A percentile compares a stretch with the other conserved stretches of the same genome.
Conservation (phyloP, 35 echinoderm and acorn worm species). For the Patiria miniata region DNA sequence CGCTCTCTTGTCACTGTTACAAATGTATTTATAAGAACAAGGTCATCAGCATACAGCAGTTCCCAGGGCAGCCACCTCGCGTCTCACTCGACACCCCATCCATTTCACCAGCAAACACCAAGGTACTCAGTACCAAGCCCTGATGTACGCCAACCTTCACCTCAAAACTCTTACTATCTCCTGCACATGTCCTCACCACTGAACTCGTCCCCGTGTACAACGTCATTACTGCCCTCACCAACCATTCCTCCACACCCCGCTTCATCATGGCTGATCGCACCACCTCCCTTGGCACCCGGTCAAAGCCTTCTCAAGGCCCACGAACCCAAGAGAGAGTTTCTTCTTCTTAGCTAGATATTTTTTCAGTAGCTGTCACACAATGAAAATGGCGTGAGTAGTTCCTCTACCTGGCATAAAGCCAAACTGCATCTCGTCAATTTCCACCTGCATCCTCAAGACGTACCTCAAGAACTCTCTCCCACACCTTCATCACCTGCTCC, state of each 20-base stretch:
- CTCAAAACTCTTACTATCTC: neutral
- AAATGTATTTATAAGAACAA: neutral
- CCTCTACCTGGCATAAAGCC: too few species aligned
- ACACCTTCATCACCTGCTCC: constrained; percentile 12
- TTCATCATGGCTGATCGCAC: too few species aligned
- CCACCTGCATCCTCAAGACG: neutral
- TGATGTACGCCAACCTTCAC: neutral
- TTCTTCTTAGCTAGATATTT: too few species aligned
- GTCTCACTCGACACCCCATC: too few species aligned
- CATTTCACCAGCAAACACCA: neutral
- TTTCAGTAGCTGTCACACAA: too few species aligned
- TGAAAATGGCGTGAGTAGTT: too few species aligned
- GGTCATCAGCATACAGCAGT: neutral
- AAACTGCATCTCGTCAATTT: too few species aligned
- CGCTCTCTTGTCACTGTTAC: neutral
- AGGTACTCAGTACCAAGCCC: neutral
- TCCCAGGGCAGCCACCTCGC: neutral
- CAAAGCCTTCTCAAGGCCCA: too few species aligned
- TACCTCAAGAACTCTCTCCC: neutral
- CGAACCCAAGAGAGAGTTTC: too few species aligned
- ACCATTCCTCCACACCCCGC: too few species aligned
- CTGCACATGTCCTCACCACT: neutral
- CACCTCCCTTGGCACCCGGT: too few species aligned
- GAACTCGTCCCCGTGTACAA: neutral
- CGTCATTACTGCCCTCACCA: too few species aligned